Percentiles rank a stretch among this genome's conserved stretches.
Conservation (phyloP, 92 coral and sea anemone genomes). For the Galaxea fascicularis region DNA sequence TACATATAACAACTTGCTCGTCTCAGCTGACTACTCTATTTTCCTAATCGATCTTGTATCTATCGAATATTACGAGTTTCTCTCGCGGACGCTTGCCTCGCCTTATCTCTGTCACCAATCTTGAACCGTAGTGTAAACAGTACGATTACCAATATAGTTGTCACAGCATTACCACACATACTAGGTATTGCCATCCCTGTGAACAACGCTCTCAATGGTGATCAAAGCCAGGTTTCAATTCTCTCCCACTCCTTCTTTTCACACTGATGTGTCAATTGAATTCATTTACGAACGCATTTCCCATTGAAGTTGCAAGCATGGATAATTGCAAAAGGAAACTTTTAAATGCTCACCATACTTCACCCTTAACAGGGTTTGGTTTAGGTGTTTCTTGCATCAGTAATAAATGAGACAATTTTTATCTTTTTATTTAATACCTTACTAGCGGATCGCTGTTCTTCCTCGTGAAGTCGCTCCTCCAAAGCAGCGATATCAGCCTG, state of each 20-base stretch:
- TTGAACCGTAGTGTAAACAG: not conserved
- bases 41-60: not conserved
- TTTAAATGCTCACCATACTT: no score
- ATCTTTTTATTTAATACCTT: conserved; percentile 62
- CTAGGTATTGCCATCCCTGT: not conserved
- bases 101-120: not conserved
- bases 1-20: conserved; percentile 33
- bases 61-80: not conserved
- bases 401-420: not conserved
- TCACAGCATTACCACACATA: not conserved
- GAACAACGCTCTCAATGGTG: not conserved
- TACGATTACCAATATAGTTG: no score
- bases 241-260: no score
- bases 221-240: no score
- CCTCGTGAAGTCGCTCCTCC: conserved; percentile 94
- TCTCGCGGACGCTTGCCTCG: not conserved
- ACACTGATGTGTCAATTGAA: no score
- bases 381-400: no score
- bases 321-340: no score
- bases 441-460: conserved; percentile 82
- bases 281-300: no score
- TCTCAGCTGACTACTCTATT: conserved; percentile 16
- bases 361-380: no score
- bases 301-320: no score
- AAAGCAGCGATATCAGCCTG: conserved; percentile 94